These are phyloP conservation scores for Pogonus chalceus DNA, from an alignment of 1,140 invertebrate genomes.

Conservation along the genomic window DNA sequence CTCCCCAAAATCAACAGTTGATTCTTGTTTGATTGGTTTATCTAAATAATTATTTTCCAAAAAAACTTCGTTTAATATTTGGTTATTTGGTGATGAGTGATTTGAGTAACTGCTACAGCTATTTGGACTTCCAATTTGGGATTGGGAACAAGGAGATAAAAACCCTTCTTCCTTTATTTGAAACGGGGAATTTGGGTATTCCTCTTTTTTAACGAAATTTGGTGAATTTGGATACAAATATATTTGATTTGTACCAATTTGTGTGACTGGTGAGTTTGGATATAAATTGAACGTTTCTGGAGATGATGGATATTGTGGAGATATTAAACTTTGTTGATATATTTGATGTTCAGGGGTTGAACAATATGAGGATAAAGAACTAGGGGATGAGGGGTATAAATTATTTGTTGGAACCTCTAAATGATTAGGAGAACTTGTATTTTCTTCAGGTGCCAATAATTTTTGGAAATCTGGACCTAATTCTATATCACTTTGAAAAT, in stretches of 20 bases:
- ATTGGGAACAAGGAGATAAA: conserved; percentile 16
- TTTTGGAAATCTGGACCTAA: conserved; percentile 29
- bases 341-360: not conserved
- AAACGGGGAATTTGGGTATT: conserved; percentile 27
- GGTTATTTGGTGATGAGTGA: conserved; percentile 18
- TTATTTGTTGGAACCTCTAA: conserved; percentile 29
- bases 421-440: conserved; percentile 17
- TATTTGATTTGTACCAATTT: not conserved
- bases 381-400: conserved; percentile 20
- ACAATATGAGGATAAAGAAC: conserved; percentile 24
- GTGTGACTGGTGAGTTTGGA: conserved; percentile 24
- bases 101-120: conserved; percentile 19
- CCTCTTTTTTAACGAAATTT: conserved; percentile 26
- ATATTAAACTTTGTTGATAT: not conserved
- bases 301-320: conserved; percentile 1
- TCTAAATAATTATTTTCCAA: conserved; percentile 20
- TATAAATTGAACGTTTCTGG: conserved; percentile 24
- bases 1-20: conserved; percentile 32
- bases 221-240: not conserved
- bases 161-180: conserved; percentile 41
- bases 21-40: conserved; percentile 31
- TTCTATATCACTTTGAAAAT: conserved; percentile 16
- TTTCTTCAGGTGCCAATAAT: conserved; percentile 23
- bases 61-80: conserved; percentile 14
- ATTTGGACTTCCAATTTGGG: conserved; percentile 17